phyloP scores from a whole-genome alignment of 2,888 invertebrate species.

The Trichopria drosophilae region DNA sequence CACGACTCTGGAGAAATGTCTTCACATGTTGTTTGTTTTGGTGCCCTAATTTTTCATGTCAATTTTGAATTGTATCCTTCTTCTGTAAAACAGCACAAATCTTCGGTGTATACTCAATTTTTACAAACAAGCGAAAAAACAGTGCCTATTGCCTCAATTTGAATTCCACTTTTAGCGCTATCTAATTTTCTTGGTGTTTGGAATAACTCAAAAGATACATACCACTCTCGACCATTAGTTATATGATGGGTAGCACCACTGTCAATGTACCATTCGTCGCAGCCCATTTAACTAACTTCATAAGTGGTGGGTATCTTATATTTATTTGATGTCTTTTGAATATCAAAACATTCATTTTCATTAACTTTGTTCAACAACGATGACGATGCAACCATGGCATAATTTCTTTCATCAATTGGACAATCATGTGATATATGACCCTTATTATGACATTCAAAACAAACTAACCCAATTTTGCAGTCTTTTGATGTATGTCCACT shows the following conservation, averaged over 20 bases:
- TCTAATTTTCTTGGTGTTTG: slow-evolving; percentile 3
- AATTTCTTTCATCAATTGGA: too few relatives aligned
- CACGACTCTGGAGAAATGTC: slow-evolving; percentile 1
- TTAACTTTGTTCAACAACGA: too few relatives aligned
- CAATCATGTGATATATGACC: too few relatives aligned
- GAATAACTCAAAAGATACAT: neutral
- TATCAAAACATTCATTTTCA: too few relatives aligned
- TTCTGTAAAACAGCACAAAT: slow-evolving; percentile 3
- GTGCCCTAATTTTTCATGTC: slow-evolving; percentile 12
- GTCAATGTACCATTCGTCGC: slow-evolving; percentile 11
- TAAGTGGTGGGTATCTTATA: too few relatives aligned
- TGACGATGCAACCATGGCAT: too few relatives aligned
- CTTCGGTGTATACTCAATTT: slow-evolving; percentile 1
- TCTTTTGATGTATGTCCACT: too few relatives aligned
- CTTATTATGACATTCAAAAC: slow-evolving; percentile 10
- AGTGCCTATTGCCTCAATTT: slow-evolving; percentile 8
- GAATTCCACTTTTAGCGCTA: slow-evolving; percentile 6
- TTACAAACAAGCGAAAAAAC: slow-evolving; percentile 5
- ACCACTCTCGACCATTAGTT: slow-evolving; percentile 11
- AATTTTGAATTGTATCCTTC: slow-evolving; percentile 2
- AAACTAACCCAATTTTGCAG: slow-evolving; percentile 6
- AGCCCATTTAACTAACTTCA: too few relatives aligned
- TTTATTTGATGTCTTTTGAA: too few relatives aligned
- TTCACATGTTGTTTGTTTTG: slow-evolving; percentile 10
- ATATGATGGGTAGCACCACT: slow-evolving; percentile 15